Evolutionary conservation across 2,888 invertebrate species (phyloP).

Genomic region (Phyto melanocephala): DNA sequence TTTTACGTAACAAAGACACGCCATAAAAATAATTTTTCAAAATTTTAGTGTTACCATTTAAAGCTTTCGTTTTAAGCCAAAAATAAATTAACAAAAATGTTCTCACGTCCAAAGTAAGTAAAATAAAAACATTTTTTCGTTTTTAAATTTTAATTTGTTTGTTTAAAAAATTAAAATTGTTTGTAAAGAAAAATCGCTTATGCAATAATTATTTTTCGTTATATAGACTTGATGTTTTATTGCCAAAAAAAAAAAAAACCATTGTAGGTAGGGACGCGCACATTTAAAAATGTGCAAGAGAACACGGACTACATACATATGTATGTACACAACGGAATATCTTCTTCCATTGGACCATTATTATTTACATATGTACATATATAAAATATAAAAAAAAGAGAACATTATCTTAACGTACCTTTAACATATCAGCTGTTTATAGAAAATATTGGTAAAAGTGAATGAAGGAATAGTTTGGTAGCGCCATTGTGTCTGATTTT

Average conservation of each 20-base stretch:
- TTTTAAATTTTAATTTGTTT: not conserved
- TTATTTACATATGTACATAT: not conserved
- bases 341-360: constrained; percentile 36
- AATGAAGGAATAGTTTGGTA: not conserved
- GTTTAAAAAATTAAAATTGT: not conserved
- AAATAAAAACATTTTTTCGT: not conserved
- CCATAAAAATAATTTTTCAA: not conserved
- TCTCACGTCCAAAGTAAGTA: constrained; percentile 76
- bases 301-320: not conserved
- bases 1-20: not conserved
- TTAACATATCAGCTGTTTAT: constrained; percentile 3
- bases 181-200: constrained; percentile 39
- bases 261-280: constrained; percentile 40
- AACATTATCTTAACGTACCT: not conserved
- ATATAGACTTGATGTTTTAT: not conserved
- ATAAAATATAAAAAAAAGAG: not conserved
- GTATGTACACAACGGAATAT: constrained; percentile 1
- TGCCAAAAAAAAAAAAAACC: constrained; percentile 26
- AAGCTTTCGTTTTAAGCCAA: constrained; percentile 53
- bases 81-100: constrained; percentile 70
- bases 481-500: constrained; percentile 38
- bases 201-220: constrained; percentile 52
- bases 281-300: constrained; percentile 41
- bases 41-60: not conserved
- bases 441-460: not conserved